Conservation (phyloP, 1,140 invertebrate species). For the Idris sp. region DNA sequence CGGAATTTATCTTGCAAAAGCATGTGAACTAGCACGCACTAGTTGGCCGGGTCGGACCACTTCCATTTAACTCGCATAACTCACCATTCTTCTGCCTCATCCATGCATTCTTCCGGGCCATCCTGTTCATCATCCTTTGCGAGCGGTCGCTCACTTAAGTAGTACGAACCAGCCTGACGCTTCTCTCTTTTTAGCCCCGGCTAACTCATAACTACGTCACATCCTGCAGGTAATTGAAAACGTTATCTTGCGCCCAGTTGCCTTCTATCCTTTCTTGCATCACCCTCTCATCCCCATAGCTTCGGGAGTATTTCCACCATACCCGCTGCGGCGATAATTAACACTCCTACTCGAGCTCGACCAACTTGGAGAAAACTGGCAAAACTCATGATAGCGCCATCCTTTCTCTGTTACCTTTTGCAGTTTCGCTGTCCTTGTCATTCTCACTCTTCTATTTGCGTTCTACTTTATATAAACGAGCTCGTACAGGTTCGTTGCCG, state of each 20-base stretch:
- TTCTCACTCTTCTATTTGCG: conserved; percentile 20
- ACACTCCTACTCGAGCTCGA: conserved; percentile 67
- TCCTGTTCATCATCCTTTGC: conserved; percentile 73
- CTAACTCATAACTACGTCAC: conserved; percentile 78
- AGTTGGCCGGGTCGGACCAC: conserved; percentile 45
- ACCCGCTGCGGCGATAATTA: conserved; percentile 72
- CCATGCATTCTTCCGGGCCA: conserved; percentile 58
- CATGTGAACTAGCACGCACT: conserved; percentile 27
- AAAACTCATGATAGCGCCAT: conserved; percentile 71
- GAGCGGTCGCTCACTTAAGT: conserved; percentile 63
- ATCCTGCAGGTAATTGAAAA: conserved; percentile 79
- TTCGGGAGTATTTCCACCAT: conserved; percentile 65
- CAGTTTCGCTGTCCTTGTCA: conserved; percentile 15
- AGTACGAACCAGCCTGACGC: conserved; percentile 60
- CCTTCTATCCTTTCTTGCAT: conserved; percentile 67
- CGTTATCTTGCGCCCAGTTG: conserved; percentile 75
- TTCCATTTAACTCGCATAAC: conserved; percentile 36
- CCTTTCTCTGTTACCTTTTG: background rate
- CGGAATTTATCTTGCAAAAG: too few species aligned
- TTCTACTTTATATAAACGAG: conserved; percentile 51
- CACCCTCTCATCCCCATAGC: conserved; percentile 45
- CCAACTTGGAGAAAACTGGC: conserved; percentile 73
- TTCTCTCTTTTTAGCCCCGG: conserved; percentile 68
- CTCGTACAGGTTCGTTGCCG: conserved; percentile 60
- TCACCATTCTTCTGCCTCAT: conserved; percentile 45